Base-by-base conservation (phyloP, 1,140 invertebrate species). In the Heliconius himera region DNA sequence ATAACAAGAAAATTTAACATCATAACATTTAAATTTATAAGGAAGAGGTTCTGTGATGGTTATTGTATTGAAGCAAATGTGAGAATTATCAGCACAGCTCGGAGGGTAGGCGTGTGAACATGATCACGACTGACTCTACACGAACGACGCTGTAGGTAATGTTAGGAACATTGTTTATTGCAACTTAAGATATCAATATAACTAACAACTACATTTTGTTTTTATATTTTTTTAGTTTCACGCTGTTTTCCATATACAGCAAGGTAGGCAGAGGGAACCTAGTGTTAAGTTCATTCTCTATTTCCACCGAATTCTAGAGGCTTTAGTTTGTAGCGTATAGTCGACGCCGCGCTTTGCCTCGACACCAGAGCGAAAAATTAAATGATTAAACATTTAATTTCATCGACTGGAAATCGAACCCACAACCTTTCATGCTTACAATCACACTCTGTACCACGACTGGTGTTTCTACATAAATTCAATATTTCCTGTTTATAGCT, bases 61-160 rank as follows among this genome's bases (percentile, higher is more conserved):
- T 72, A 72, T 72, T 72, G 36, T 41, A 72, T 72, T 72, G 70
- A 9, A 72, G 70, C 70, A 72, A 72, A 72, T 72, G 70, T 72
- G 70, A 72, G 70, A 72, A 72, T 38, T 72, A 72, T 70, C 36
- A 72, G 36, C n/a, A 72, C 18, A 72, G 36, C 70, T 72, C 70
- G 33, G 36, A 72, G 70, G 36, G 70, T 72, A 72, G 70, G 70
- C 70, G 70, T 72, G 70, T 41, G 70, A 72, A 41, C 36, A 72
- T 38, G 70, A 41, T 38, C 70, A 72, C 70, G 70, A 72, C 36
- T 72, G 70, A 38, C 70, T n/a, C 70, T 72, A 72, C 70, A 72
- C 70, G 70, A 38, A 16, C 70, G 36, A 72, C 20, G 70, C 70
- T 72, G 70, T 72, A 72, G 70, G 70, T 72, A 38, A 72, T 20